Evolutionary conservation across 2,113 vertebrate genomes (phyloP).

Genomic region (Vombatus ursinus): DNA sequence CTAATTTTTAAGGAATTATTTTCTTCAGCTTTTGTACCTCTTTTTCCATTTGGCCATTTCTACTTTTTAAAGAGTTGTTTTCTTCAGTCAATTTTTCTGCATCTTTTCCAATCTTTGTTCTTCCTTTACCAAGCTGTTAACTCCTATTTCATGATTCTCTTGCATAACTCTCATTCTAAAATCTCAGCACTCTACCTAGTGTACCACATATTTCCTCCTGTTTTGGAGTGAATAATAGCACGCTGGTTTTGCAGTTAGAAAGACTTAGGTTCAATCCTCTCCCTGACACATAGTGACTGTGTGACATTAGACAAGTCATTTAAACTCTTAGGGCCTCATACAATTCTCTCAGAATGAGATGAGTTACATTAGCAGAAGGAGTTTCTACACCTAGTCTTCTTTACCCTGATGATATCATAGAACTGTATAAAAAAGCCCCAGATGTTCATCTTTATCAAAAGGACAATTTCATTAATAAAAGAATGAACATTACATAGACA

Average conservation of each 20-base stretch:
- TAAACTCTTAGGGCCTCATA: neutral
- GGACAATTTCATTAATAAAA: neutral
- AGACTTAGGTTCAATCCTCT: neutral
- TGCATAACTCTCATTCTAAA: too few relatives aligned
- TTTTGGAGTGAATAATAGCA: neutral
- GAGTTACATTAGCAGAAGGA: neutral
- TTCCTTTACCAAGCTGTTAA: too few relatives aligned
- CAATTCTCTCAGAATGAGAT: neutral
- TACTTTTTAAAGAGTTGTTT: too few relatives aligned
- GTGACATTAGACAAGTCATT: neutral
- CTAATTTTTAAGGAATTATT: too few relatives aligned
- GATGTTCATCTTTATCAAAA: neutral
- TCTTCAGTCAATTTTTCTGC: too few relatives aligned
- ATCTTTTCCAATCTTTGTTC: too few relatives aligned
- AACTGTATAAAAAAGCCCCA: neutral
- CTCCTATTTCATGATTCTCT: too few relatives aligned
- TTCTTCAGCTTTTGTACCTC: too few relatives aligned
- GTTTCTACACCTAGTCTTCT: neutral
- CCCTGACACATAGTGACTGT: neutral
- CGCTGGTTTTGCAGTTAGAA: neutral
- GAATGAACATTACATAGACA: too few relatives aligned
- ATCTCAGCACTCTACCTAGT: neutral
- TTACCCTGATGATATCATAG: neutral
- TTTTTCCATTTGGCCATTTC: too few relatives aligned
- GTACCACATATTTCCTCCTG: too few relatives aligned